A percentile compares a stretch with the other conserved stretches of the same genome.
phyloP scores from a whole-genome alignment of 2,797 vertebrate genomes.

The Xiphophorus birchmanni region DNA sequence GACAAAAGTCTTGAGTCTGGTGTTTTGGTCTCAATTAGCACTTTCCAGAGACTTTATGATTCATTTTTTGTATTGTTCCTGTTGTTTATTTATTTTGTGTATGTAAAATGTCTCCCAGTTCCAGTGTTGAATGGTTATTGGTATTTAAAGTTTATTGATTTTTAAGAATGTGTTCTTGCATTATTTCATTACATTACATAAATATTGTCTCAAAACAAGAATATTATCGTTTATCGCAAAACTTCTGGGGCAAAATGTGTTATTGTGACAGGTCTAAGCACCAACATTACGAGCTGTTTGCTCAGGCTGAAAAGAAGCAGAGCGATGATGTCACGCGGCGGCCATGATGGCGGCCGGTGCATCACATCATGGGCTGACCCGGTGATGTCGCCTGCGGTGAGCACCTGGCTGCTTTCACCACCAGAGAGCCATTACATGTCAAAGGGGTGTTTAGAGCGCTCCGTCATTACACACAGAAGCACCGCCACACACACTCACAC shows the following conservation, averaged over 20 bases:
- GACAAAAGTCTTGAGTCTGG: too few species aligned
- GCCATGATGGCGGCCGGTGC: constrained; percentile 22
- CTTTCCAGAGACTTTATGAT: too few species aligned
- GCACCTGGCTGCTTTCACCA: constrained; percentile 77
- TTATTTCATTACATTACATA: too few species aligned
- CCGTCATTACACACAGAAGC: constrained; percentile 40
- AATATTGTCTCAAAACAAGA: too few species aligned
- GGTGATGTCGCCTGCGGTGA: constrained; percentile 66
- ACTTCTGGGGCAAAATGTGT: background rate
- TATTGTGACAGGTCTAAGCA: background rate
- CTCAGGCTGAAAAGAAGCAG: constrained; percentile 30
- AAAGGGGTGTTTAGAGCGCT: constrained; percentile 51
- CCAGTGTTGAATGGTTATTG: too few species aligned
- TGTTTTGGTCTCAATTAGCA: too few species aligned
- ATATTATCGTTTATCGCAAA: too few species aligned
- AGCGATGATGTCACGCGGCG: constrained; percentile 63
- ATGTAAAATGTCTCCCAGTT: too few species aligned
- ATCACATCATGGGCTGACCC: constrained; percentile 62
- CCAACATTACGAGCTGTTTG: constrained; percentile 13
- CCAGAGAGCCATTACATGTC: constrained; percentile 65
- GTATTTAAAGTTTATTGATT: too few species aligned
- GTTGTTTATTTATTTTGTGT: too few species aligned
- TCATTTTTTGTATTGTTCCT: too few species aligned
- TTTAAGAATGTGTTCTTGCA: too few species aligned
- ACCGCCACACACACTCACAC: constrained; percentile 27